A percentile compares a stretch with the other conserved stretches of the same genome.
Evolutionary conservation across 2,888 invertebrate species (phyloP).

Genomic region (Pinctada fucata): DNA sequence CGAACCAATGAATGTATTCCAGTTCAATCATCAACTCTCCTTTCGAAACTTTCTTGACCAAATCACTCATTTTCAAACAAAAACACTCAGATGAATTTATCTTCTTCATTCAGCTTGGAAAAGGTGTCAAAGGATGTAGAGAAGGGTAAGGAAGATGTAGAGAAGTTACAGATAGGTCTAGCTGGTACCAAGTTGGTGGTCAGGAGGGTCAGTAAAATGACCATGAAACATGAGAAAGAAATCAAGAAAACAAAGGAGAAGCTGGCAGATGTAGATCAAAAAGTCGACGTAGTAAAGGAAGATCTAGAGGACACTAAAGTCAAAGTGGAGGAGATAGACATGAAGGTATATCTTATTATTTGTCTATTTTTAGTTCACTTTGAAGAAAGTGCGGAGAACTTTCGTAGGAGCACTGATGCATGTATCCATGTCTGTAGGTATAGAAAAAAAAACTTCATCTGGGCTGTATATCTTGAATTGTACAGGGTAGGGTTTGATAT

Average conservation of each 20-base stretch:
- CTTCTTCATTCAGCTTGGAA: conserved; percentile 51
- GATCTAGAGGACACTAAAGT: conserved; percentile 60
- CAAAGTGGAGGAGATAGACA: conserved; percentile 70
- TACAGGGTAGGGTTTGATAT: too few species aligned
- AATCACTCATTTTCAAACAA: too few species aligned
- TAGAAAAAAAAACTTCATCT: too few species aligned
- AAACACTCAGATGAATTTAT: background rate
- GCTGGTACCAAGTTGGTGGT: conserved; percentile 57
- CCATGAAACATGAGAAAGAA: conserved; percentile 58
- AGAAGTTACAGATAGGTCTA: conserved; percentile 59
- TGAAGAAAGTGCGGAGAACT: too few species aligned
- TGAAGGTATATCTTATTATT: conserved; percentile 58
- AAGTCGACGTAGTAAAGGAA: conserved; percentile 55
- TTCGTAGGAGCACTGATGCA: too few species aligned
- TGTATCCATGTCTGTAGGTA: too few species aligned
- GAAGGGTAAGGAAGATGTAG: conserved; percentile 58
- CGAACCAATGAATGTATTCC: too few species aligned
- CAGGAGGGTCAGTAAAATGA: conserved; percentile 55
- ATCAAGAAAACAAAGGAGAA: conserved; percentile 50
- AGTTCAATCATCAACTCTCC: too few species aligned
- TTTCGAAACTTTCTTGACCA: too few species aligned
- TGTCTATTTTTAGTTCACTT: background rate
- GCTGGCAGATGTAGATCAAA: conserved; percentile 52
- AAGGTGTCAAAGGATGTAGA: conserved; percentile 59
- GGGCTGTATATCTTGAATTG: too few species aligned